Percentiles rank a stretch among this genome's conserved stretches.
Evolutionary conservation across 2,113 vertebrate genomes (phyloP).

Genomic region (Menidia beryllina): DNA sequence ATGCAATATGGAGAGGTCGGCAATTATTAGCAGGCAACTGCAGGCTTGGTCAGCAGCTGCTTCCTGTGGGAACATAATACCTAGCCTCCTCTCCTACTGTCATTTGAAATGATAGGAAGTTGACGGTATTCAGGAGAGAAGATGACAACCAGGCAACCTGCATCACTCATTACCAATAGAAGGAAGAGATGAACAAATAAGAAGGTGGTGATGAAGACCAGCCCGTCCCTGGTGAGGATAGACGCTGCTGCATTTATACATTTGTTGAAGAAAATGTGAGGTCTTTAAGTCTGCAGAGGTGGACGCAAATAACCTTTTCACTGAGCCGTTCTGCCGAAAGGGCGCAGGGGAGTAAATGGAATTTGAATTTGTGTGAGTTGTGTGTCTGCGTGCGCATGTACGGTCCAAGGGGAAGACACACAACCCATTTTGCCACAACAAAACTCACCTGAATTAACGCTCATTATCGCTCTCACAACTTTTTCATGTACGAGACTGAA

Average conservation of each 20-base stretch:
- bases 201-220: neutral
- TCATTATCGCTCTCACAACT: constrained; percentile 6
- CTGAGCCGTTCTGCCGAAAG: neutral
- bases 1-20: constrained; percentile 45
- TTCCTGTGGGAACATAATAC: constrained; percentile 43
- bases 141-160: constrained; percentile 30
- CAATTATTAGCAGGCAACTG: constrained; percentile 57
- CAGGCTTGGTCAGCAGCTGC: constrained; percentile 22
- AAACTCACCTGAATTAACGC: neutral
- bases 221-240: constrained; percentile 2
- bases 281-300: constrained; percentile 13
- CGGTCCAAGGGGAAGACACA: neutral
- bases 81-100: constrained; percentile 14
- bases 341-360: constrained; percentile 3
- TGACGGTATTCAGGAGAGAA: constrained; percentile 38
- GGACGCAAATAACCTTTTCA: constrained; percentile 25
- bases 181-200: constrained; percentile 6
- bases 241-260: constrained; percentile 5
- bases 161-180: constrained; percentile 39
- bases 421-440: neutral
- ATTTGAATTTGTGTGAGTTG: neutral
- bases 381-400: neutral
- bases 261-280: constrained; percentile 13
- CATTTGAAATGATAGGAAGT: constrained; percentile 49
- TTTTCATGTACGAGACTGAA: constrained; percentile 7